These are phyloP conservation scores for Pseudobourletiella spinata DNA, from an alignment of 1,140 invertebrate genomes.

Conservation along the genomic window DNA sequence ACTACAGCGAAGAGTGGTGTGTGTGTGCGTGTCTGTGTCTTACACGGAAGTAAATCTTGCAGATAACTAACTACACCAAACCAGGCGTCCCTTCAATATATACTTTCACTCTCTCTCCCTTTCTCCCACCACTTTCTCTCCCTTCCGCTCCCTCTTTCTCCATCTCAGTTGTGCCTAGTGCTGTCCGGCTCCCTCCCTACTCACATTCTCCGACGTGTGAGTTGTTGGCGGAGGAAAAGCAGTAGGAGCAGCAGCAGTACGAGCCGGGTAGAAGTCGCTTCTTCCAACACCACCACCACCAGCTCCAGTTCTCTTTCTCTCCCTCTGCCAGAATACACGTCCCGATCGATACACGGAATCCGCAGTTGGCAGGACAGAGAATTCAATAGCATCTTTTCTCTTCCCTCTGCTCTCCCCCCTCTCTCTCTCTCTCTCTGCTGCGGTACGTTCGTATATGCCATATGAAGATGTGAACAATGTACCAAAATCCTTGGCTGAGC, in stretches of 20 bases:
- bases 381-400: constrained; percentile 8
- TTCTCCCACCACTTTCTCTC: neutral
- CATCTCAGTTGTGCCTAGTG: neutral
- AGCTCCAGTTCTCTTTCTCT: too few relatives aligned
- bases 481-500: too few relatives aligned
- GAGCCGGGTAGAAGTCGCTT: too few relatives aligned
- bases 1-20: neutral
- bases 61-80: constrained; percentile 16
- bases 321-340: constrained; percentile 6
- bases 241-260: too few relatives aligned
- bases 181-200: too few relatives aligned
- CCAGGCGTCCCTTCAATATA: neutral
- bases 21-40: constrained; percentile 5
- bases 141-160: neutral
- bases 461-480: too few relatives aligned
- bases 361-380: constrained; percentile 13
- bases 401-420: too few relatives aligned
- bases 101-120: constrained; percentile 2
- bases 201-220: too few relatives aligned
- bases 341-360: constrained; percentile 5
- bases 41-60: constrained; percentile 14
- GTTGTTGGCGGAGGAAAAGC: too few relatives aligned
- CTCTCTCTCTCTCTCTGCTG: too few relatives aligned
- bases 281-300: too few relatives aligned
- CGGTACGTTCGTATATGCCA: too few relatives aligned